Evolutionary conservation across 2,113 vertebrate genomes (phyloP).

Genomic region (Myotis lucifugus): DNA sequence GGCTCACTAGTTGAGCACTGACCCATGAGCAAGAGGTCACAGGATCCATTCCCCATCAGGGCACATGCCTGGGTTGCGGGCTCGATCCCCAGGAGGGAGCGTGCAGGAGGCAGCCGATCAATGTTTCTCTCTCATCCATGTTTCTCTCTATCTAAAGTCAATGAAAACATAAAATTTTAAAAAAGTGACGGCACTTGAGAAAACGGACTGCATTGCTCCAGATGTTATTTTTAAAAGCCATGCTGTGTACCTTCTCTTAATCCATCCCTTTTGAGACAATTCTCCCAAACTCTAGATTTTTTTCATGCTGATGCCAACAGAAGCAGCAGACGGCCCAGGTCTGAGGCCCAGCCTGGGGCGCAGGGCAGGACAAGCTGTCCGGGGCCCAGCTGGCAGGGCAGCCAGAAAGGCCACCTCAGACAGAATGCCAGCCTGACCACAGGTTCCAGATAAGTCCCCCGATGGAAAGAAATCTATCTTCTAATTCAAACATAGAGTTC

Average conservation of each 20-base stretch:
- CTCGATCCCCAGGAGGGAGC: too few species aligned
- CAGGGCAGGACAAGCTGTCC: neutral
- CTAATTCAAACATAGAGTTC: neutral
- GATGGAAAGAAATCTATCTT: neutral
- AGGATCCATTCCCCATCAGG: too few species aligned
- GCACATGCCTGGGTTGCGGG: too few species aligned
- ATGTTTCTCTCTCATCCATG: too few species aligned
- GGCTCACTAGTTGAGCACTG: too few species aligned
- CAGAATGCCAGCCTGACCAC: neutral
- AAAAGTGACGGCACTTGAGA: too few species aligned
- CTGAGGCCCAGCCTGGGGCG: neutral
- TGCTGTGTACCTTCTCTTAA: neutral
- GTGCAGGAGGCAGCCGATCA: too few species aligned
- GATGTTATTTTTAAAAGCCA: neutral
- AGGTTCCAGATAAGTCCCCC: neutral
- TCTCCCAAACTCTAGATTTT: neutral
- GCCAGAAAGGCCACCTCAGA: neutral
- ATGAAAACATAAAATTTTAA: too few species aligned
- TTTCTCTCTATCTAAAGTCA: too few species aligned
- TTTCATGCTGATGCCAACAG: neutral
- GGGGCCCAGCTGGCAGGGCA: neutral
- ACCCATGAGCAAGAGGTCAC: too few species aligned
- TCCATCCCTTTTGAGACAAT: neutral
- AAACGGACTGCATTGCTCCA: fast-evolving
- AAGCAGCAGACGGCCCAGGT: neutral